A percentile compares a stretch with the other conserved stretches of the same genome.
Conservation (phyloP, 1,140 invertebrate genomes). For the Bursaphelenchus mucronatus region DNA sequence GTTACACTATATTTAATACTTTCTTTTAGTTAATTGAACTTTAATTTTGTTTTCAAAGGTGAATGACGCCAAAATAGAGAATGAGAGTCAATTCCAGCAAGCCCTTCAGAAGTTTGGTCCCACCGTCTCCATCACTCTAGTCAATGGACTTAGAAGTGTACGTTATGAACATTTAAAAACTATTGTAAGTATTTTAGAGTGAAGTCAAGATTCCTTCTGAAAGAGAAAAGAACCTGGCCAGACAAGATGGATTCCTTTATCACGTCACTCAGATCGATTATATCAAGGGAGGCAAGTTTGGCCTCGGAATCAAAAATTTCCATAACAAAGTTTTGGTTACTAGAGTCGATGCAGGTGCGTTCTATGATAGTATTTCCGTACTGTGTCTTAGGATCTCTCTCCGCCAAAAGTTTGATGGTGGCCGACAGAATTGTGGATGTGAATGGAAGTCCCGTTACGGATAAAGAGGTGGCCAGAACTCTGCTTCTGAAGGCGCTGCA, state of each 20-base stretch:
- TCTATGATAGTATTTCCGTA: background rate
- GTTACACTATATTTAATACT: background rate
- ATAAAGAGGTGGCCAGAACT: constrained; percentile 19
- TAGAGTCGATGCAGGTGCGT: constrained; percentile 2
- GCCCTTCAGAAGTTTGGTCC: background rate
- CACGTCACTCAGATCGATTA: constrained; percentile 11
- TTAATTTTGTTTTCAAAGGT: constrained; percentile 2
- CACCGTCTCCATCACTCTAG: background rate
- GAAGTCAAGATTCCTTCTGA: constrained; percentile 16
- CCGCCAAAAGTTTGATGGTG: constrained; percentile 18
- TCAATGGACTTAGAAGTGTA: background rate
- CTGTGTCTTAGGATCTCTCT: constrained; percentile 11
- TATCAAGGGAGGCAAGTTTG: constrained; percentile 17
- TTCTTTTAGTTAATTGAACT: background rate
- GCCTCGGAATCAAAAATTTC: constrained; percentile 24
- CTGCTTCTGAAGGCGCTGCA: constrained; percentile 7
- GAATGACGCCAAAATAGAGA: background rate
- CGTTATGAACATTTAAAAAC: background rate
- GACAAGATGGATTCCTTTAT: constrained; percentile 19
- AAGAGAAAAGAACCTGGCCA: constrained; percentile 20
- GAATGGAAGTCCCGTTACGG: constrained; percentile 17
- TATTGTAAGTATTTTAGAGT: background rate
- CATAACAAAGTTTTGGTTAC: constrained; percentile 22
- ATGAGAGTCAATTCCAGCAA: constrained; percentile 1
- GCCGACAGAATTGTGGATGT: constrained; percentile 19